Base-by-base conservation (phyloP, 2,888 invertebrate genomes). In the Lasioglossum villosulum region DNA sequence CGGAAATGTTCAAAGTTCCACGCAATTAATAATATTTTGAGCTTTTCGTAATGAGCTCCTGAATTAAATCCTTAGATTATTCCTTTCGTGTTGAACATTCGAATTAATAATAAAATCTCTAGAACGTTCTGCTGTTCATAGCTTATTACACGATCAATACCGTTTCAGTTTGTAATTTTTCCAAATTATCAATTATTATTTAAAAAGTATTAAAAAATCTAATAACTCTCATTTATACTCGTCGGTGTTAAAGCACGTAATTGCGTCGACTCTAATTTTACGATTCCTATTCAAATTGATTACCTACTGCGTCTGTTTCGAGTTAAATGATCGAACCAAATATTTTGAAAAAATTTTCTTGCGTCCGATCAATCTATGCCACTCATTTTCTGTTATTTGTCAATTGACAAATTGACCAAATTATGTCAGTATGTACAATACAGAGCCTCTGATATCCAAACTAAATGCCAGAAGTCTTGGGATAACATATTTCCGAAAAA, bases 1-100 rank as follows among this genome's bases (percentile, higher is more conserved):
- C 75, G 42, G 52, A 78, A 80, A 80, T 70, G 68, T 56, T 68
- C 75, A n/a, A 80, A 80, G 52, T 70, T 75, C 39, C 52, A 68
- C 48, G 39, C 52, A 80, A 80, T 80, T 80, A 80, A 80, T 74
- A 74, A 80, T 77, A 77, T 80, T 80, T 68, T 39, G 19, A 68
- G 19, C 80, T 56, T n/a, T 30, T 70, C 80, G 75, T 75, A 75
- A 80, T 74, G 71, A 75, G 74, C 70, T 42, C 27, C 52, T 68
- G 27, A 68, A 68, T 68, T 14, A 77, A 70, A 68, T 27, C 68
- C 37, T 68, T 68, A 68, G n/a, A 27, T 34, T 48, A 37, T 52
- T 68, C 63, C 68, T 52, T 77, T 68, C 48, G 4, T 23, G 37
- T 48, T 19, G 48, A 34, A 34, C 45, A 37, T 45, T 34, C 34